Evolutionary conservation across 2,888 invertebrate genomes (phyloP), one percentile per base, ranked within the genome.

Genomic region (Cartodere bifasciata): DNA sequence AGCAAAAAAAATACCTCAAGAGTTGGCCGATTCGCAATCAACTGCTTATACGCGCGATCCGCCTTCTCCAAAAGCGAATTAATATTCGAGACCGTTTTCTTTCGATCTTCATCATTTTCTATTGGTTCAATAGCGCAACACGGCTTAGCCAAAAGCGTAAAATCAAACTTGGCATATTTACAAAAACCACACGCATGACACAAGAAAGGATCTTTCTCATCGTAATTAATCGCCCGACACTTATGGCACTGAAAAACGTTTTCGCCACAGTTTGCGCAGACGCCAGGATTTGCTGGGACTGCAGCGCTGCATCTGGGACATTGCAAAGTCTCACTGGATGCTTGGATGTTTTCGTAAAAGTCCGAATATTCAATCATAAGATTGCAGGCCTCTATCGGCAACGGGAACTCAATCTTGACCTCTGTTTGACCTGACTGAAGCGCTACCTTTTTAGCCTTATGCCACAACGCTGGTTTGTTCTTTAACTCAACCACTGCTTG

Each of bases 231-330:
- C 0, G 95, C 91, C 75, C 84, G 75, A 64, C 97, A 98, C 63
- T 97, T 97, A 65, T 95, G 94, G 51, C 97, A 98, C 52, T 98
- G 98, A 65, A 90, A 97, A 1, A 97, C 97, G 58, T 97, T 97
- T 58, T 98, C 97, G 0, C 97, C 95, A 53, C 92, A 92, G 58
- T 91, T 92, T 0, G 82, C 85, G 55, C 97, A 97, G 0, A 97
- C 92, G 0, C 97, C 97, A 0, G 97, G 95, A 56, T 92, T 92
- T 0, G 97, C 88, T 0, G 94, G 91, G 1, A 98, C 97, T 1
- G 90, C 86, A 13, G 94, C 91, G 35, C 91, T 91, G 56, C 97
- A 98, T 13, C 95, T 72, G 0, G 94, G 94, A 52, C 94, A 94
- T 58, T 94, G 92, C 12, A 94, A 64, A 0, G 90, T 94, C 60